These are phyloP conservation scores for Drosophila rubida DNA, from an alignment of 2,888 invertebrate species.

Conservation along the genomic window DNA sequence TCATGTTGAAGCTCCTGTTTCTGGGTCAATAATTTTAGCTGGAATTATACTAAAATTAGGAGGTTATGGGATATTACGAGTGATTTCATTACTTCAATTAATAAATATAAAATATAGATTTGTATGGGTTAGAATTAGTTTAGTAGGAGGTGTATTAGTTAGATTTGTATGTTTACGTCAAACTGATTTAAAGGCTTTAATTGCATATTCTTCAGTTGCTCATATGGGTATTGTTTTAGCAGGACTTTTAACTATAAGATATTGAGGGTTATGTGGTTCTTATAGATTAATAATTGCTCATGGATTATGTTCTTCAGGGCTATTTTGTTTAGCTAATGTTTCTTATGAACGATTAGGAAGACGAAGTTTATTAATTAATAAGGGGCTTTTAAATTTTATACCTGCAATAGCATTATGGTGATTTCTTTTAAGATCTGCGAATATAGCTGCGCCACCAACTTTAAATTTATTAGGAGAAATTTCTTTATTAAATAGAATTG, in stretches of 20 bases:
- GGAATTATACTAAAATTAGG: constrained; percentile 90
- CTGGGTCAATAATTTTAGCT: constrained; percentile 91
- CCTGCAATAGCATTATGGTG: constrained; percentile 87
- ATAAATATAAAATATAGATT: constrained; percentile 86
- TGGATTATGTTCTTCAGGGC: constrained; percentile 88
- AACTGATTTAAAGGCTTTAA: constrained; percentile 89
- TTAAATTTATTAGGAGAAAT: constrained; percentile 89
- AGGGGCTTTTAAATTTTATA: constrained; percentile 87
- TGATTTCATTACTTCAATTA: constrained; percentile 85
- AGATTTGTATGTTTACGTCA: constrained; percentile 88
- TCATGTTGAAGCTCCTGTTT: constrained; percentile 91
- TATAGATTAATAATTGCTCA: constrained; percentile 88
- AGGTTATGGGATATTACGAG: constrained; percentile 88
- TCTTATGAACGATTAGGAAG: constrained; percentile 87
- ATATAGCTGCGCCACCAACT: constrained; percentile 89
- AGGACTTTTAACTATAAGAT: constrained; percentile 86
- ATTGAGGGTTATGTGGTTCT: constrained; percentile 86
- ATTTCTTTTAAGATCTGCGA: constrained; percentile 88
- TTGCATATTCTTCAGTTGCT: constrained; percentile 87
- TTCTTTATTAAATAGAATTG: constrained; percentile 87
- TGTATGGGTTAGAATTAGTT: constrained; percentile 86
- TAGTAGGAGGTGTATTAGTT: constrained; percentile 87
- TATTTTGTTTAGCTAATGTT: constrained; percentile 89
- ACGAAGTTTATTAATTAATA: constrained; percentile 88
- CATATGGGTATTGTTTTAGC: constrained; percentile 89